Evolutionary conservation across 2,888 invertebrate species (phyloP).

Genomic region (Morpho helenor): DNA sequence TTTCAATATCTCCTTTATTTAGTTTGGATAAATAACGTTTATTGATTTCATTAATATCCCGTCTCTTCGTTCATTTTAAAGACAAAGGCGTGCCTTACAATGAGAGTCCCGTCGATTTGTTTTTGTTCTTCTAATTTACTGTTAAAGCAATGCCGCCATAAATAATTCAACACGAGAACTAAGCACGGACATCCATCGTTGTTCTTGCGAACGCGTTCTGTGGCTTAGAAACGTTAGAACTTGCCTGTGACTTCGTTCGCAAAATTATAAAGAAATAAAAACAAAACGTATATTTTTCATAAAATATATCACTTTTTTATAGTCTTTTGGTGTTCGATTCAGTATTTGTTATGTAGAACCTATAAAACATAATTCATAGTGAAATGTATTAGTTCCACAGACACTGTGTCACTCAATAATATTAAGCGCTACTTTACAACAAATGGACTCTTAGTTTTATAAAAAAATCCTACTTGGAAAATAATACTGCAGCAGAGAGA

Average conservation of each 20-base stretch:
- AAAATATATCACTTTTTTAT: no score
- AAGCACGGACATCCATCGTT: conserved; percentile 47
- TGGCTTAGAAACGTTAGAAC: conserved; percentile 16
- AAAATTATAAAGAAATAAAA: not conserved
- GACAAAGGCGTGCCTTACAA: conserved; percentile 39
- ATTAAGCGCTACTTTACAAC: no score
- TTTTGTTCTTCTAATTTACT: conserved; percentile 67
- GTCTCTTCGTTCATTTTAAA: conserved; percentile 11
- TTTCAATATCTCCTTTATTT: conserved; percentile 1
- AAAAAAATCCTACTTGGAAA: no score
- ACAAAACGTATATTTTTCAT: not conserved
- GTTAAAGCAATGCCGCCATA: conserved; percentile 61
- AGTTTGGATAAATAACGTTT: conserved; percentile 14
- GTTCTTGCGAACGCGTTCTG: conserved; percentile 45
- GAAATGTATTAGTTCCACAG: no score
- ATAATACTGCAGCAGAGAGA: no score
- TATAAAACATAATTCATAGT: not conserved
- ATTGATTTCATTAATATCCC: conserved; percentile 19
- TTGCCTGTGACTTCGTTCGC: not conserved
- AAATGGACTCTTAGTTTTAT: no score
- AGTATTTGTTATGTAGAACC: not conserved
- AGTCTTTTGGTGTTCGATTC: no score
- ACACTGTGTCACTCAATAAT: no score
- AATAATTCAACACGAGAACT: conserved; percentile 64
- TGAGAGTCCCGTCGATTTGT: conserved; percentile 43